These are phyloP conservation scores for Montifringilla adamsi DNA, from an alignment of 2,113 vertebrate genomes.

Conservation along the genomic window DNA sequence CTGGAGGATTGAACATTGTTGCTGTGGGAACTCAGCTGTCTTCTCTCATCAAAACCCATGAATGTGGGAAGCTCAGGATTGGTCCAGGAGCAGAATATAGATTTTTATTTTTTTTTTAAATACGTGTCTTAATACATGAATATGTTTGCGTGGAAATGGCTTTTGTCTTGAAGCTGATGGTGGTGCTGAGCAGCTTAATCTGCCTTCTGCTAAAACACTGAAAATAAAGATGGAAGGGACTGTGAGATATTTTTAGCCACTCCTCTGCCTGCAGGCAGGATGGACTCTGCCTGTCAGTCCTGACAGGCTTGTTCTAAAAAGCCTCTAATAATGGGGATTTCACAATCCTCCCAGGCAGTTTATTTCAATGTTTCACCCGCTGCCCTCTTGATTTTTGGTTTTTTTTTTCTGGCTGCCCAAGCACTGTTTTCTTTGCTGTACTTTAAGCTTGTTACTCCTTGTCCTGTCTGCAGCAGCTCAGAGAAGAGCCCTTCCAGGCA, in stretches of 20 bases:
- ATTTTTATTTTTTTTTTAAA: neutral
- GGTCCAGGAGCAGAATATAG: neutral
- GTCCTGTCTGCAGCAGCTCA: neutral
- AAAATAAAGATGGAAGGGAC: neutral
- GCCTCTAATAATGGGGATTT: neutral
- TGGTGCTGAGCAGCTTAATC: neutral
- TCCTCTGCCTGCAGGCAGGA: neutral
- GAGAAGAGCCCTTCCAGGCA: neutral
- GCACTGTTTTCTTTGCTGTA: neutral
- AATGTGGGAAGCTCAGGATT: neutral
- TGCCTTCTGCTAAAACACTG: neutral
- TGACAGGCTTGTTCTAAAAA: neutral
- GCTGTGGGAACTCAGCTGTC: neutral
- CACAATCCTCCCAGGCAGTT: conserved; percentile 11
- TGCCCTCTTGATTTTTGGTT: neutral
- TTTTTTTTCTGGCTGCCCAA: neutral
- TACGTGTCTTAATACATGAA: fast-evolving
- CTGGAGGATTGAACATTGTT: neutral
- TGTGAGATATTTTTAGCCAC: neutral
- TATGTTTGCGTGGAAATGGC: neutral
- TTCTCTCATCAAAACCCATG: neutral
- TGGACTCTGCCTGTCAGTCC: neutral
- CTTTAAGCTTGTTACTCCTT: neutral
- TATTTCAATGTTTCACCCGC: neutral
- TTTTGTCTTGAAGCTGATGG: conserved; percentile 8